Evolutionary conservation across 2,797 vertebrate species (phyloP).

Genomic region (Tolypeutes matacus): DNA sequence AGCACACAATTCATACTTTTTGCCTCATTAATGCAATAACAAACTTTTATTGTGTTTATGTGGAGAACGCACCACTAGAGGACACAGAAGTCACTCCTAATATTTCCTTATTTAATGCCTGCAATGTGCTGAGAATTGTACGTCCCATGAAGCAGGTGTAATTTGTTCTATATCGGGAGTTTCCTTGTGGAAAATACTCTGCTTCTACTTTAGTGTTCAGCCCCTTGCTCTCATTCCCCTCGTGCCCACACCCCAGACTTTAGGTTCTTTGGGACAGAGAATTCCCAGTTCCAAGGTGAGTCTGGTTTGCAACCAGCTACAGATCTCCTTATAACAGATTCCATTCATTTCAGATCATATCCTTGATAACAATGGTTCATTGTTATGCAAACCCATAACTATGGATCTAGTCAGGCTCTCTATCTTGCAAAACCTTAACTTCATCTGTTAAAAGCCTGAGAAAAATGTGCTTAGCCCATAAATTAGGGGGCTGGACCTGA

Average conservation of each 20-base stretch:
- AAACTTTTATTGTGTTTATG: constrained; percentile 44
- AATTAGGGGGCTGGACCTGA: background rate
- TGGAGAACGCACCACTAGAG: background rate
- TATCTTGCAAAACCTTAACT: background rate
- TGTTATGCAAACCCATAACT: background rate
- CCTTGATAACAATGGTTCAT: background rate
- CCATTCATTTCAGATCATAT: background rate
- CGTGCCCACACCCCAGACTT: background rate
- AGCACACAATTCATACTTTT: background rate
- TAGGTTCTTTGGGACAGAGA: background rate
- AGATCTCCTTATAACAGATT: background rate
- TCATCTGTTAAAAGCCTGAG: background rate
- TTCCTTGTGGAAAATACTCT: background rate
- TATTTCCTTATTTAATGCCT: background rate
- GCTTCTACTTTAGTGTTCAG: background rate
- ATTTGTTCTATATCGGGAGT: background rate
- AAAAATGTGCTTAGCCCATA: background rate
- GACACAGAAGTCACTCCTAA: constrained; percentile 1
- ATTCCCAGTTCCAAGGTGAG: background rate
- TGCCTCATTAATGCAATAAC: background rate
- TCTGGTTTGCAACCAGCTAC: background rate
- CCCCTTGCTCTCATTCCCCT: background rate
- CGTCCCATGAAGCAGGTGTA: background rate
- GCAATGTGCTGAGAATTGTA: background rate
- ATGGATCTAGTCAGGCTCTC: background rate